phyloP scores from a whole-genome alignment of 2,797 vertebrate genomes.

The Peromyscus nudipes region DNA sequence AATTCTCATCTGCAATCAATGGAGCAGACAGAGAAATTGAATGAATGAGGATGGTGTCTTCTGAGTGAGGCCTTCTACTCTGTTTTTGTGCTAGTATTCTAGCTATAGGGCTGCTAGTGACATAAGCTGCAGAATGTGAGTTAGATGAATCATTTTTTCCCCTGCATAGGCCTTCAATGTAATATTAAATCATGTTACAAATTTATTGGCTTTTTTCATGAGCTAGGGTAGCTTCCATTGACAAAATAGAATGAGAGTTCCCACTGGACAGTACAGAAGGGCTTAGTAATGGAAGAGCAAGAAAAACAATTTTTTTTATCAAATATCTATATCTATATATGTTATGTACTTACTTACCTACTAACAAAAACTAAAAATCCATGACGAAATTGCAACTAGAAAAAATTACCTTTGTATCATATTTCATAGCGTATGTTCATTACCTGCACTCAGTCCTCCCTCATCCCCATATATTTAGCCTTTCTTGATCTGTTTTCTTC shows the following conservation, averaged over 20 bases:
- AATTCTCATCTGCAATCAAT: neutral
- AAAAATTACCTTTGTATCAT: neutral
- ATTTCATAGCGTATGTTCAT: neutral
- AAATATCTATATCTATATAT: neutral
- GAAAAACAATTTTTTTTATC: neutral
- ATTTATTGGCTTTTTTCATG: neutral
- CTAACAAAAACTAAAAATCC: neutral
- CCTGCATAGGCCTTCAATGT: neutral
- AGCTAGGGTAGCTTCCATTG: neutral
- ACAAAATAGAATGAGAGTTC: neutral
- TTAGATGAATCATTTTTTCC: neutral
- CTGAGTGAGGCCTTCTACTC: neutral
- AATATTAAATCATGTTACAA: neutral
- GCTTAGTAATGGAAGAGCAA: too few relatives aligned
- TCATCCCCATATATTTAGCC: neutral
- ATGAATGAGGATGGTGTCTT: neutral
- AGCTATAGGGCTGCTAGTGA: neutral
- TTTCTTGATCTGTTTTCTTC: neutral
- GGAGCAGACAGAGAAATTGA: neutral
- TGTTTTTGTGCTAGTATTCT: neutral
- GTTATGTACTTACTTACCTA: neutral
- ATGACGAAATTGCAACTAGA: neutral
- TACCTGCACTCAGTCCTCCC: neutral
- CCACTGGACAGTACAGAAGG: neutral
- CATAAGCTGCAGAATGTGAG: neutral